These are phyloP conservation scores for Heliconius erato DNA, from an alignment of 2,888 invertebrate species.

Conservation along the genomic window DNA sequence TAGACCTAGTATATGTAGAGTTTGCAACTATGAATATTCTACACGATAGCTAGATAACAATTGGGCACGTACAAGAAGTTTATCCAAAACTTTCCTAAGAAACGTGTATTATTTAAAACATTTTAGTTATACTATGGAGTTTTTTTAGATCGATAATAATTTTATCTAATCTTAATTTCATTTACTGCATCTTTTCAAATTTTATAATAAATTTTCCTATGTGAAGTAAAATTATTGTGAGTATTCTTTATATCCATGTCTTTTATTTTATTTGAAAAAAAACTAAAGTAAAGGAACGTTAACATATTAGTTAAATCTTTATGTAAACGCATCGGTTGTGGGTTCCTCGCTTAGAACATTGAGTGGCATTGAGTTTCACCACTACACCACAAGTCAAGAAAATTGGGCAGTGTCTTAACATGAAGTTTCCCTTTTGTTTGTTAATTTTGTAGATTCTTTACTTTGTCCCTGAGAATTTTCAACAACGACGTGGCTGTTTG, in stretches of 20 bases:
- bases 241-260: background rate
- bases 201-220: constrained; percentile 42
- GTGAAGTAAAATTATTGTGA: background rate
- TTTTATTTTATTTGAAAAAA: background rate
- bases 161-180: constrained; percentile 36
- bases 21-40: background rate
- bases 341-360: too few species aligned
- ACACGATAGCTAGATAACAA: constrained; percentile 3
- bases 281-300: background rate
- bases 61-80: background rate
- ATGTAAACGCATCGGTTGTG: too few species aligned
- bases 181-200: constrained; percentile 28
- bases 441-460: too few species aligned
- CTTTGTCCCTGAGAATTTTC: too few species aligned
- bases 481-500: too few species aligned
- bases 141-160: constrained; percentile 36
- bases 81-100: constrained; percentile 26
- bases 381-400: too few species aligned
- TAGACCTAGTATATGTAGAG: background rate
- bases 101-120: background rate
- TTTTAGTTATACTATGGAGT: constrained; percentile 6
- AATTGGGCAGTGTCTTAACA: too few species aligned
- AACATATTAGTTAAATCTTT: too few species aligned
- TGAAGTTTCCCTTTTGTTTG: too few species aligned
- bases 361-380: too few species aligned